Percentiles rank a stretch among this genome's conserved stretches.
Evolutionary conservation across 53 echinoderm and acorn worm species (phyloP).

Genomic region (Mesocentrotus franciscanus): DNA sequence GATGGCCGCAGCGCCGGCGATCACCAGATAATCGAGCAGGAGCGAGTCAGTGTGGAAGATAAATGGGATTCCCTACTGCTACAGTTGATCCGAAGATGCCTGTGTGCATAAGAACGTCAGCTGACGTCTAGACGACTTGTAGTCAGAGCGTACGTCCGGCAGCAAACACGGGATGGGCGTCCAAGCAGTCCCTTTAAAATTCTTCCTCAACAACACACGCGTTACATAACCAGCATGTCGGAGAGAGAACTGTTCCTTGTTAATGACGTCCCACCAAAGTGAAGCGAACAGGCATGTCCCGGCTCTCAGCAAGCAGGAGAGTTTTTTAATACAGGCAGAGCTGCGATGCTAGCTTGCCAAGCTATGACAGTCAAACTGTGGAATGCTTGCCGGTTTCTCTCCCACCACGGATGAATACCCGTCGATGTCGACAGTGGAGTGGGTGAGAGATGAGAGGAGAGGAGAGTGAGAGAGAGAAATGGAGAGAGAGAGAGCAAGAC

Average conservation of each 20-base stretch:
- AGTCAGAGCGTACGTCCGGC: background rate
- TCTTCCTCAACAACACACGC: background rate
- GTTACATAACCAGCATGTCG: conserved; percentile 52
- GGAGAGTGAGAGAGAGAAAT: conserved; percentile 14
- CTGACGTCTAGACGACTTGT: background rate
- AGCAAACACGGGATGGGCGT: background rate
- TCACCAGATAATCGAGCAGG: background rate
- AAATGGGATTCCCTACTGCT: background rate
- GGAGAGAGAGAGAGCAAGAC: conserved; percentile 34
- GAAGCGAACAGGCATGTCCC: conserved; percentile 14
- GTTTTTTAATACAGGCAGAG: background rate
- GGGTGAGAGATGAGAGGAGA: conserved; percentile 47
- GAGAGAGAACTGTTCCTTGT: background rate
- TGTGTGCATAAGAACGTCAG: background rate
- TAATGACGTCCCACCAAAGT: background rate
- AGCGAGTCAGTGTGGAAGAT: background rate
- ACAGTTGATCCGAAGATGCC: background rate
- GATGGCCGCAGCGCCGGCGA: background rate
- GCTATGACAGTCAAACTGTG: conserved; percentile 57
- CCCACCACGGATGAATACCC: conserved; percentile 46
- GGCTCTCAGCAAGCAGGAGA: background rate
- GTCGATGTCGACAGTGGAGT: background rate
- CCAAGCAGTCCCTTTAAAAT: conserved; percentile 1
- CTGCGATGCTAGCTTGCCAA: conserved; percentile 39
- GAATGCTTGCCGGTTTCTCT: conserved; percentile 59